These are phyloP conservation scores for Merluccius polli DNA, from an alignment of 2,797 vertebrate species.

Conservation along the genomic window DNA sequence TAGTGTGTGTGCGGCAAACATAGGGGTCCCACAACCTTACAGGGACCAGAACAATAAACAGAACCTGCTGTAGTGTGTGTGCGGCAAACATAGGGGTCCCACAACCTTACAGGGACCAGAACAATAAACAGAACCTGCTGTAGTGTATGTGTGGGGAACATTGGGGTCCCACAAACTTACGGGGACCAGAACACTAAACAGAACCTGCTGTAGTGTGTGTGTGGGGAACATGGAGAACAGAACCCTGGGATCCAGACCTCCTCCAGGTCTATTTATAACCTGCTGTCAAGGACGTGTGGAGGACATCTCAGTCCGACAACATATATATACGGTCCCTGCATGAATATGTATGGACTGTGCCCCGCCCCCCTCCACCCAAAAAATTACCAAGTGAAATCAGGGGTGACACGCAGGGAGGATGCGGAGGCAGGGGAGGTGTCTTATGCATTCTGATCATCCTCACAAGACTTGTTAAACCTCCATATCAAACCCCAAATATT, in stretches of 20 bases:
- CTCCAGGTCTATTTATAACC: constrained; percentile 68
- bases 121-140: no score
- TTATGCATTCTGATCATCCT: constrained; percentile 63
- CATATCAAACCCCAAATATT: constrained; percentile 24
- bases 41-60: no score
- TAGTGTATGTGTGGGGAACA: no score
- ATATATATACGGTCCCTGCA: constrained; percentile 52
- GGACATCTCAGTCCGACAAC: constrained; percentile 69
- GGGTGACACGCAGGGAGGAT: constrained; percentile 35
- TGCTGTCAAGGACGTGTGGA: constrained; percentile 69
- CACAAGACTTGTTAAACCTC: constrained; percentile 58
- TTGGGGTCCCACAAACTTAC: no score
- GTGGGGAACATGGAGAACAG: background rate
- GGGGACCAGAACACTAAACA: no score
- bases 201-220: no score
- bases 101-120: no score
- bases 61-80: no score
- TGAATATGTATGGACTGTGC: constrained; percentile 67
- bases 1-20: constrained; percentile 24
- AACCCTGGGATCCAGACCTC: constrained; percentile 1
- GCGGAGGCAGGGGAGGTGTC: constrained; percentile 41
- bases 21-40: no score
- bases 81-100: no score
- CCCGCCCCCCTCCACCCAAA: constrained; percentile 28
- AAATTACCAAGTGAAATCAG: constrained; percentile 73